Evolutionary conservation across 2,888 invertebrate genomes (phyloP).

Genomic region (Hydroisotoma schaefferi): DNA sequence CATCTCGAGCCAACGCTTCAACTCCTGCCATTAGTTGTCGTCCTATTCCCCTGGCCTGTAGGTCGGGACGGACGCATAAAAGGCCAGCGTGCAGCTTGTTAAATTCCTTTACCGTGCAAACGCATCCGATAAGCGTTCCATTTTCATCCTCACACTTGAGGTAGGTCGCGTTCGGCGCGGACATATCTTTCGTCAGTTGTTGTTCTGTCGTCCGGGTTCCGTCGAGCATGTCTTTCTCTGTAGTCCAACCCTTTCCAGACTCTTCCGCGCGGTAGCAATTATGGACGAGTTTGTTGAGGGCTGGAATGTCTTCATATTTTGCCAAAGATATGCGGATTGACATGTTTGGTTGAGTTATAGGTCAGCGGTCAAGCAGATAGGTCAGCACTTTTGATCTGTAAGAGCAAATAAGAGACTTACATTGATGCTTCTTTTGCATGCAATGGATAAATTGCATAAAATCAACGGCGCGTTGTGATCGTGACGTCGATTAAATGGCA

Average conservation of each 20-base stretch:
- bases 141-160: constrained; percentile 19
- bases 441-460: too few relatives aligned
- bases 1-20: constrained; percentile 19
- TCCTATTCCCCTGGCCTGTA: constrained; percentile 31
- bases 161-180: constrained; percentile 6
- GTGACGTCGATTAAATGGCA: too few relatives aligned
- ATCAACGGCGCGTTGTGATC: too few relatives aligned
- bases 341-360: too few relatives aligned
- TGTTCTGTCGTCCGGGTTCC: constrained; percentile 19
- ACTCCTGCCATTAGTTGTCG: constrained; percentile 26
- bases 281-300: constrained; percentile 23
- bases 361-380: too few relatives aligned
- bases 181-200: constrained; percentile 19
- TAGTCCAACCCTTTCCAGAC: constrained; percentile 32
- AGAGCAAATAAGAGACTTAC: too few relatives aligned
- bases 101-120: constrained; percentile 20
- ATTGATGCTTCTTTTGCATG: too few relatives aligned
- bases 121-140: constrained; percentile 28
- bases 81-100: constrained; percentile 30
- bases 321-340: background rate
- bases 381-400: too few relatives aligned
- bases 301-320: constrained; percentile 20
- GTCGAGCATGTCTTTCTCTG: constrained; percentile 29
- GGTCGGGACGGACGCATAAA: constrained; percentile 28
- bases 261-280: constrained; percentile 34